Conservation (phyloP, 2,888 invertebrate genomes). For the Himalopsyche kuldschensis region DNA sequence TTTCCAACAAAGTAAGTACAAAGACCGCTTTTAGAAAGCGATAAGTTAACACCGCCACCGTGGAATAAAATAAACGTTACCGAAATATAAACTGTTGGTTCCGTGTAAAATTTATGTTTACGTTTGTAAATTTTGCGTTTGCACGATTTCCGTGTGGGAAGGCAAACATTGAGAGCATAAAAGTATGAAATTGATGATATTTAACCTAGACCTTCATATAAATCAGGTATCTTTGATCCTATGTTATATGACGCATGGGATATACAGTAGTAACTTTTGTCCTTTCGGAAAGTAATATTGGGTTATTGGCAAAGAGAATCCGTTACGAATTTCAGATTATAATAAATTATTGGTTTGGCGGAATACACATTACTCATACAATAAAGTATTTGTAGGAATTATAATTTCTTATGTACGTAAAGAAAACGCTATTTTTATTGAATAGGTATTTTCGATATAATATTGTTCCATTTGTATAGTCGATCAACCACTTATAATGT, state of each 20-base stretch:
- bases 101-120: neutral
- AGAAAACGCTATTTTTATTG: no score
- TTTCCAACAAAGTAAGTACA: neutral
- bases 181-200: conserved; percentile 26
- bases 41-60: neutral
- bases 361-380: neutral
- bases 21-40: neutral
- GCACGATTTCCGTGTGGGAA: neutral
- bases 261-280: conserved; percentile 11
- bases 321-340: neutral
- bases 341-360: neutral
- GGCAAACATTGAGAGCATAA: conserved; percentile 7
- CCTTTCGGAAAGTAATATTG: conserved; percentile 12
- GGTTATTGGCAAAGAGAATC: neutral
- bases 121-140: neutral
- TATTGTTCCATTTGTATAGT: no score
- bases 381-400: neutral
- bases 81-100: neutral
- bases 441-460: no score
- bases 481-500: no score
- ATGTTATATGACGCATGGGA: conserved; percentile 20
- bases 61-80: neutral
- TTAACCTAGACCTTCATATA: conserved; percentile 23
- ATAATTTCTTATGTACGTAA: neutral
- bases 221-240: conserved; percentile 15